Base-by-base conservation (phyloP, 1,140 invertebrate genomes). In the Drosophila lowei region DNA sequence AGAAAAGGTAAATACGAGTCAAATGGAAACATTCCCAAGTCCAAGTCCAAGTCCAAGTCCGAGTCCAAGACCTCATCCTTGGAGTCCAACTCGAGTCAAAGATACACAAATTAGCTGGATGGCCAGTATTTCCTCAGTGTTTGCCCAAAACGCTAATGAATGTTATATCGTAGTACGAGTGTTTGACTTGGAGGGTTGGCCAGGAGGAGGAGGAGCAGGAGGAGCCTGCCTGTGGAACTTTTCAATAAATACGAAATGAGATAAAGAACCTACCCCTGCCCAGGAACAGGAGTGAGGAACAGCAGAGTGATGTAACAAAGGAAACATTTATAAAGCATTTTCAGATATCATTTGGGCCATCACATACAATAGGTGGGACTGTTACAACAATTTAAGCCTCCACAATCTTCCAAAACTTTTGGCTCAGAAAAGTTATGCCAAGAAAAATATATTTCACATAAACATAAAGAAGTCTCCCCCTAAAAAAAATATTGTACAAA, bases 371-470 rank as follows among this genome's bases (percentile, higher is more conserved):
- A 13, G 9, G 8, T 9, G 25, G 34, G 56, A 50, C 49, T 67
- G 65, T 42, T 56, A 16, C 21, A 49, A 56, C 15, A 58, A 57
- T 67, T 68, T 48, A 21, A 56, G 53, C 48, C 47, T 9, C 15
- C 16, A 23, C 23, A 42, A 48, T 18, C 46, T 44, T 28, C 23
- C 8, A 16, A 48, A 34, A 43, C 38, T 53, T 50, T 18, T 28
- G 18, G 21, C 28, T 34, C 54, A 57, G 23, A 44, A 72, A 62
- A 83, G 80, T 79, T 83, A 83, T 76, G 65, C 65, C 16, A 83
- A 79, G 77, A 73, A 80, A 80, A 68, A 84, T 72, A 68, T 67
- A 85, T 77, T 77, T 73, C 58, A 62, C 66, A 67, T 65, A 73
- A 81, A 77, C 25, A 53, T 28, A 62, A 60, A 77, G 41, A 62